phyloP scores from a whole-genome alignment of 2,888 invertebrate genomes.

The Melipona bicolor region DNA sequence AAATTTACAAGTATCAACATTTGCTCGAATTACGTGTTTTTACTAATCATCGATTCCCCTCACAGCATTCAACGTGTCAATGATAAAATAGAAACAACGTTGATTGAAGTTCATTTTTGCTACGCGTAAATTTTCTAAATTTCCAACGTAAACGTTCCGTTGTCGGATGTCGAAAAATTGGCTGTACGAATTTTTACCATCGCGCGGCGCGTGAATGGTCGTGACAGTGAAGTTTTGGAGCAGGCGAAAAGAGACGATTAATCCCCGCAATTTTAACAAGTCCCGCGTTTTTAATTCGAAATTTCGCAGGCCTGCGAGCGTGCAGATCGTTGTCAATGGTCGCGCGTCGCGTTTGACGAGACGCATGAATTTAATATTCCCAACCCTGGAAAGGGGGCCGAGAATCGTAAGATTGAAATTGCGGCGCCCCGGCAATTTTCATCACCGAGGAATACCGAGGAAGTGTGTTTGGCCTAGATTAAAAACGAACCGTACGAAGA shows the following conservation, averaged over 20 bases:
- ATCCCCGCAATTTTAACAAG: neutral
- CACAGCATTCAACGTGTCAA: no score
- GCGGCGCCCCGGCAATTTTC: slow-evolving; percentile 54
- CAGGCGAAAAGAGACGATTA: neutral
- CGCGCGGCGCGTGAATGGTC: neutral
- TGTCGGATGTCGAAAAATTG: no score
- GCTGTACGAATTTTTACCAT: no score
- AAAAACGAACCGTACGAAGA: slow-evolving; percentile 44
- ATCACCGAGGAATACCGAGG: slow-evolving; percentile 45
- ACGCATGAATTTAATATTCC: slow-evolving; percentile 56
- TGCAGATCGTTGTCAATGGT: neutral
- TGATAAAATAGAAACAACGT: no score
- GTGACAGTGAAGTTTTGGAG: neutral
- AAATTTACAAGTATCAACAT: no score
- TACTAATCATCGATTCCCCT: no score
- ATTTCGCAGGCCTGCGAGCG: neutral
- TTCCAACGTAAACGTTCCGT: no score
- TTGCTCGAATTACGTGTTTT: no score
- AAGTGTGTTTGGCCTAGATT: slow-evolving; percentile 61
- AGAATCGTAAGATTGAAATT: slow-evolving; percentile 61
- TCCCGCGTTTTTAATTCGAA: neutral
- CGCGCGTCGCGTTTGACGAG: slow-evolving; percentile 32
- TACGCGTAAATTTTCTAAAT: no score
- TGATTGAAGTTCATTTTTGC: no score
- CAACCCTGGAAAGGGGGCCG: neutral